A percentile compares a stretch with the other conserved stretches of the same genome.
phyloP scores from a whole-genome alignment of 2,113 vertebrate species.

The Austrofundulus limnaeus region DNA sequence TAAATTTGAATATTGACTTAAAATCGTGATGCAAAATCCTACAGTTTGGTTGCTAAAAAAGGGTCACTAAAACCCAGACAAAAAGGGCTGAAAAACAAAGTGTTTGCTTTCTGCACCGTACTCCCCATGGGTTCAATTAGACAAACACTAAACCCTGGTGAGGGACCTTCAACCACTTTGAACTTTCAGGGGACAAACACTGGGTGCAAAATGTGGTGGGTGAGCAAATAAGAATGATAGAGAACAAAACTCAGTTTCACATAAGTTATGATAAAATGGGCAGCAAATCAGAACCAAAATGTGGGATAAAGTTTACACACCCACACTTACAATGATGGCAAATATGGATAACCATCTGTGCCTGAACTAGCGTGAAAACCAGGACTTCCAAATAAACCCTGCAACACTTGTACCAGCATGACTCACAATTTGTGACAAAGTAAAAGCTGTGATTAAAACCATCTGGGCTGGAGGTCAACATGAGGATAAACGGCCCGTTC shows the following conservation, averaged over 20 bases:
- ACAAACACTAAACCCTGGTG: constrained; percentile 15
- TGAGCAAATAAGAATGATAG: background rate
- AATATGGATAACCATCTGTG: background rate
- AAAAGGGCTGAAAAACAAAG: constrained; percentile 43
- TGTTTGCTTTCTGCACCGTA: constrained; percentile 39
- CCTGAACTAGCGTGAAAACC: background rate
- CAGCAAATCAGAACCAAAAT: background rate
- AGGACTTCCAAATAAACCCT: too few species aligned
- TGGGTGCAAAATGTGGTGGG: background rate
- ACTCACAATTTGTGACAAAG: background rate
- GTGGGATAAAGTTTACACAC: constrained; percentile 11
- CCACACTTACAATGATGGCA: background rate
- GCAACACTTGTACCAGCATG: too few species aligned
- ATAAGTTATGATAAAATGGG: background rate
- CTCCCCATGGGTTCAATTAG: constrained; percentile 71
- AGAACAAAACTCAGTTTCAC: background rate
- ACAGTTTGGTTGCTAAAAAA: background rate
- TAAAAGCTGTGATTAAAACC: background rate
- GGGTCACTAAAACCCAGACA: background rate
- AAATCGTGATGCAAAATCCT: background rate
- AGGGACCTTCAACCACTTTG: constrained; percentile 26
- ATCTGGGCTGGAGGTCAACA: background rate
- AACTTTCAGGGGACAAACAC: constrained; percentile 17
- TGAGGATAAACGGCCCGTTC: background rate
- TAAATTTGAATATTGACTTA: background rate